These are phyloP conservation scores for Prorops nasuta DNA, from an alignment of 1,140 invertebrate genomes.

Conservation along the genomic window DNA sequence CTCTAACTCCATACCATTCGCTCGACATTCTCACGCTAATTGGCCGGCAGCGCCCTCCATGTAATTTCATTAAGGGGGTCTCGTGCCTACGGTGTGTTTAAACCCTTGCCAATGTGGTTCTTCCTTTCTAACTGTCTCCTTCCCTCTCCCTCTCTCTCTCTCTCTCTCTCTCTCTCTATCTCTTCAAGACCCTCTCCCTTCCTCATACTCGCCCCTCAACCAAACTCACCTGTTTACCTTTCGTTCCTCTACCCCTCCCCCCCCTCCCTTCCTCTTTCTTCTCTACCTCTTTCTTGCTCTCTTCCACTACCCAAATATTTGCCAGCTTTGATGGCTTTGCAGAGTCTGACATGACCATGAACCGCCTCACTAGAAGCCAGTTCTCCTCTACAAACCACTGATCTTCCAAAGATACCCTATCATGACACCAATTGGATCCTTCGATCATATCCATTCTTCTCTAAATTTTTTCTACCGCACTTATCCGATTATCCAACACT, in stretches of 20 bases:
- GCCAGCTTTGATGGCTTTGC: constrained; percentile 34
- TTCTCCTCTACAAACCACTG: too few relatives aligned
- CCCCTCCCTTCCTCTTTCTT: too few relatives aligned
- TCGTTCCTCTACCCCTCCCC: too few relatives aligned
- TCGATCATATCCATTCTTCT: too few relatives aligned
- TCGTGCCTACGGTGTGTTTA: constrained; percentile 38
- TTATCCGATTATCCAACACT: too few relatives aligned
- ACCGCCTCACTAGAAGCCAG: constrained; percentile 17
- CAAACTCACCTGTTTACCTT: neutral
- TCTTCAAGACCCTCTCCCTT: too few relatives aligned
- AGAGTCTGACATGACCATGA: constrained; percentile 19
- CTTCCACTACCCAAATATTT: constrained; percentile 43
- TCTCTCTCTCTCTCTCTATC: too few relatives aligned
- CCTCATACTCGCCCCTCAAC: too few relatives aligned
- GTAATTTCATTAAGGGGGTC: constrained; percentile 48
- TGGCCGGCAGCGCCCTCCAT: constrained; percentile 43
- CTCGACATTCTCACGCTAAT: constrained; percentile 48
- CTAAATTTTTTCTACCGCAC: too few relatives aligned
- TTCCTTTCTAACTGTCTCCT: constrained; percentile 3
- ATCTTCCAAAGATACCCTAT: too few relatives aligned
- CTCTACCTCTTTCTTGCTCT: too few relatives aligned
- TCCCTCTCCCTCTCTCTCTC: neutral
- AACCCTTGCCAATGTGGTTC: constrained; percentile 22
- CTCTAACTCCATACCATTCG: constrained; percentile 19
- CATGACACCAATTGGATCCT: too few relatives aligned